Percentiles rank a stretch among this genome's conserved stretches.
These are phyloP conservation scores for Balearica regulorum DNA, from an alignment of 2,797 vertebrate species.

Conservation along the genomic window DNA sequence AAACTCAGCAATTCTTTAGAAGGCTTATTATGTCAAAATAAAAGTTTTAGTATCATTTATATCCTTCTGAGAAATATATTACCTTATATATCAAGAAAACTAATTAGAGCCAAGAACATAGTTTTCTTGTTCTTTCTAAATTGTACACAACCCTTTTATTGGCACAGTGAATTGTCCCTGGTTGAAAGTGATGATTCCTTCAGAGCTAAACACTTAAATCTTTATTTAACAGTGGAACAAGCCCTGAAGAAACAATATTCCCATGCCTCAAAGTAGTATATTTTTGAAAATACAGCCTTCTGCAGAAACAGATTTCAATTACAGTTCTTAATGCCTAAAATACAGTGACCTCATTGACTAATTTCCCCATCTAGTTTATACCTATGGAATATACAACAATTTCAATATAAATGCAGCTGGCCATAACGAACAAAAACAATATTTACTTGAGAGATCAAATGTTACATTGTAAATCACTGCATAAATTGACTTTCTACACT, in stretches of 20 bases:
- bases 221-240: constrained; percentile 52
- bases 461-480: not conserved
- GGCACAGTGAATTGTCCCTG: constrained; percentile 29
- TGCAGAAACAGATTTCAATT: constrained; percentile 33
- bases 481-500: constrained; percentile 8
- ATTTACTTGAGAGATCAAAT: not conserved
- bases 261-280: not conserved
- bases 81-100: constrained; percentile 53
- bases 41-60: constrained; percentile 35
- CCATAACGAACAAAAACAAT: not conserved
- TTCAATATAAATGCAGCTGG: not conserved
- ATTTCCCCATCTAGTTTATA: not conserved
- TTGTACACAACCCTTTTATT: constrained; percentile 25
- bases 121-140: constrained; percentile 41
- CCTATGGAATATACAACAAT: not conserved
- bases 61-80: constrained; percentile 54
- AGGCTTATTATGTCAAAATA: constrained; percentile 41
- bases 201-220: constrained; percentile 38
- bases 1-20: constrained; percentile 36
- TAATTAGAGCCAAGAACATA: constrained; percentile 48
- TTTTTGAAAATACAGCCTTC: constrained; percentile 21
- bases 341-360: not conserved
- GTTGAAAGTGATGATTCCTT: constrained; percentile 42
- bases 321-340: constrained; percentile 6
- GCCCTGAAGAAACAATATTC: constrained; percentile 51